Base-by-base conservation (phyloP, 2,113 vertebrate genomes). In the Oenanthe melanoleuca region DNA sequence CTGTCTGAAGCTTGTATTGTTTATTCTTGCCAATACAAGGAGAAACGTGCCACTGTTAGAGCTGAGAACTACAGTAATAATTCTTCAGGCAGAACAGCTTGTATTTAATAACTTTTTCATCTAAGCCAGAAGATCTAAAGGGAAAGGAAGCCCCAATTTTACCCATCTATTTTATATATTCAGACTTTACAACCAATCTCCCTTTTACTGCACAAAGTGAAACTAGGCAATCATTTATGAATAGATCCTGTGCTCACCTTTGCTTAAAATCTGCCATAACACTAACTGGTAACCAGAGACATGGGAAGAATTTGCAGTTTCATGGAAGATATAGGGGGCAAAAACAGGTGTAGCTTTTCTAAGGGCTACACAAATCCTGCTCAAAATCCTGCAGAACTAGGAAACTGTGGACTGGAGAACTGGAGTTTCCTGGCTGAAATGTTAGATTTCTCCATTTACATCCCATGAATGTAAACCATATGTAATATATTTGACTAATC, bases 81-180 rank as follows among this genome's bases (percentile, higher is more conserved):
- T 21, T 61, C 89, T 97, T 92, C 81, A 95, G 94, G 91, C 89
- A 95, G 92, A 96, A 95, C 93, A 96, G 89, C 63, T 96, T 92
- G 86, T 83, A 92, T 94, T 97, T 97, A 84, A 91, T 78, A 89
- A 84, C 31, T 89, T 80, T 82, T 86, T 93, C 78, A 89, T 93
- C 92, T 93, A 59, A 93, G 93, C 65, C 78, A 92, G 84, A 86
- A 96, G 91, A 97, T 85, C 90, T 92, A 79, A 90, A 88, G 52
- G 80, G 75, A 89, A 77, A 80, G 55, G 70, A 94, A 96, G 86
- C 56, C 80, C n/a, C 34, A 55, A 31, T 96, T 97, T 96, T 88
- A 80, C 88, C 60, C 25, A 89, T 89, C 80, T 81, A 79, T 89
- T 94, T 95, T 42, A 96, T 61, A 82, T 56, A 63, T 66, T 95